These are phyloP conservation scores for Plagodis pulveraria DNA, from an alignment of 2,888 invertebrate species.

Conservation along the genomic window DNA sequence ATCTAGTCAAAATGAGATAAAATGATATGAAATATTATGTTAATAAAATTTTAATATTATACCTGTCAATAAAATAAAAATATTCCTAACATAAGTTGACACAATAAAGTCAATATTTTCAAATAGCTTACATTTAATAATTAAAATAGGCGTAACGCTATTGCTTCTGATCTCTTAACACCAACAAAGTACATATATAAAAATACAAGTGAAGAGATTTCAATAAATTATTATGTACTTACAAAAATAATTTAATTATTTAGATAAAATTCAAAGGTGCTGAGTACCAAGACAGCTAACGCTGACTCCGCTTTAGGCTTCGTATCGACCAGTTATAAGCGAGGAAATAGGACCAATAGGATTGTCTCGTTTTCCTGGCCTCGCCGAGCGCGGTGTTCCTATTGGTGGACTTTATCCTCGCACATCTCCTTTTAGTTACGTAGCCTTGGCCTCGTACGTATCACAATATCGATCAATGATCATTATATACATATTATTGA, in stretches of 20 bases:
- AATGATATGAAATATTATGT: background rate
- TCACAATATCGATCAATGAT: too few species aligned
- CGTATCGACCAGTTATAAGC: too few species aligned
- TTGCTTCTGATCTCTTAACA: slow-evolving; percentile 6
- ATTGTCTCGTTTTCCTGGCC: too few species aligned
- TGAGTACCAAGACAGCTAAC: too few species aligned
- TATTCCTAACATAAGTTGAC: background rate
- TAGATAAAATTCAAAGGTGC: background rate
- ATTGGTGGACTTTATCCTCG: too few species aligned
- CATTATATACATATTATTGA: too few species aligned
- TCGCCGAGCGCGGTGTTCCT: too few species aligned
- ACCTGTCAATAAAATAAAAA: slow-evolving; percentile 1
- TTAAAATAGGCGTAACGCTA: background rate
- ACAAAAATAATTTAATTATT: slow-evolving; percentile 3
- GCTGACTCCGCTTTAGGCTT: too few species aligned
- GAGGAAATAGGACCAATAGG: too few species aligned
- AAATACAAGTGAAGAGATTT: slow-evolving; percentile 10
- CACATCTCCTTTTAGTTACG: too few species aligned
- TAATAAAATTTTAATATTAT: slow-evolving; percentile 1
- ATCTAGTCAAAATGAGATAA: slow-evolving; percentile 10
- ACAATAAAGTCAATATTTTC: background rate
- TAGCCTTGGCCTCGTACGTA: too few species aligned
- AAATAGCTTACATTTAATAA: background rate
- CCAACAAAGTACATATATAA: slow-evolving; percentile 14
- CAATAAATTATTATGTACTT: slow-evolving; percentile 11